phyloP scores from a whole-genome alignment of 2,797 vertebrate genomes.

The Acropternis orthonyx region DNA sequence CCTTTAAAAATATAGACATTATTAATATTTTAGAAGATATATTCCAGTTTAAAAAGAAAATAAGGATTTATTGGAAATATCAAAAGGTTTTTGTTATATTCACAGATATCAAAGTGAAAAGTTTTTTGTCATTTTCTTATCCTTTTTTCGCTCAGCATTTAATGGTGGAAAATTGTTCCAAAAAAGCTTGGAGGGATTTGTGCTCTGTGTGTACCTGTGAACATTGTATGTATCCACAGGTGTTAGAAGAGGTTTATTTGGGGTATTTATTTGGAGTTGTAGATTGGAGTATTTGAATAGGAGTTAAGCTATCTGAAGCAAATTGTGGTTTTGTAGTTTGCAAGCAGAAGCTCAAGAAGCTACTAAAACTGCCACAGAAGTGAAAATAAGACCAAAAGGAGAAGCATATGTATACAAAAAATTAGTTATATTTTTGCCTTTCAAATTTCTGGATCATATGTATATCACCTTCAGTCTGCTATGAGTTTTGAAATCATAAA shows the following conservation, averaged over 20 bases:
- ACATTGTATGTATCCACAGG: rapidly evolving
- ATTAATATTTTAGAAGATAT: neutral
- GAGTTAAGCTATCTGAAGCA: neutral
- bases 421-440: neutral
- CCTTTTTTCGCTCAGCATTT: neutral
- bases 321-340: neutral
- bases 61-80: neutral
- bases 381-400: neutral
- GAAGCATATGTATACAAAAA: neutral
- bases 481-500: neutral
- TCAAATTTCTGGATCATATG: neutral
- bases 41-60: neutral
- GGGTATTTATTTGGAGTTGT: neutral
- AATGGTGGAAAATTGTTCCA: neutral
- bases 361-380: neutral
- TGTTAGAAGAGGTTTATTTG: neutral
- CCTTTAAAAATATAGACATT: neutral
- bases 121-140: neutral
- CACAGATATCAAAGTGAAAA: neutral
- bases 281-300: neutral
- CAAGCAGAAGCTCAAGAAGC: neutral
- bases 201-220: neutral
- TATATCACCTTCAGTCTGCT: neutral
- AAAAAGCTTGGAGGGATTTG: neutral
- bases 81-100: neutral